phyloP scores from a whole-genome alignment of 1,140 invertebrate genomes.

The Homalodisca vitripennis region DNA sequence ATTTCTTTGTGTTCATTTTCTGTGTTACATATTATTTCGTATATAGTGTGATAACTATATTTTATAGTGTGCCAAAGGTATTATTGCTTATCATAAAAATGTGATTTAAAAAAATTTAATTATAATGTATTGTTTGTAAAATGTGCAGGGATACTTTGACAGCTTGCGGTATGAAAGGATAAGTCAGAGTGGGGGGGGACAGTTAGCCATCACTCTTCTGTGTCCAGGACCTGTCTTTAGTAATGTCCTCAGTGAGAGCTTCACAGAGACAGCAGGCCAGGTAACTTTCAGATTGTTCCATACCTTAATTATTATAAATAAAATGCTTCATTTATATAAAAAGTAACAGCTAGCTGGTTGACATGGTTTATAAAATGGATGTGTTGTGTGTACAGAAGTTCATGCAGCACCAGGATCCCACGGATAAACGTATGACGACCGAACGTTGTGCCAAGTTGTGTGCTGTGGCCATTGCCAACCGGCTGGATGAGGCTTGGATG shows the following conservation, averaged over 20 bases:
- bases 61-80: no score
- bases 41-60: no score
- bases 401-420: conserved; percentile 49
- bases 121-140: no score
- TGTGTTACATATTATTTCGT: no score
- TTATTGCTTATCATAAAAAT: no score
- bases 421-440: conserved; percentile 62
- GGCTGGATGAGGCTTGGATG: conserved; percentile 75
- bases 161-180: conserved; percentile 62
- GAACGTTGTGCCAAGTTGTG: conserved; percentile 71
- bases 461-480: conserved; percentile 75
- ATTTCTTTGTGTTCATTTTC: no score
- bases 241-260: conserved; percentile 67
- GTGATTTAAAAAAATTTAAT: no score
- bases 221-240: conserved; percentile 77
- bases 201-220: conserved; percentile 66
- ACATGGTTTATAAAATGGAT: no score
- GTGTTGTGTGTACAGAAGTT: conserved; percentile 63
- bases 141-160: conserved; percentile 68
- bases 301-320: no score
- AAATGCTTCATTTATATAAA: no score
- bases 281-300: no score
- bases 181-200: conserved; percentile 37
- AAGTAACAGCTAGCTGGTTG: no score
- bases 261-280: conserved; percentile 62